phyloP scores from a whole-genome alignment of 1,140 invertebrate species.

The Gryllus bimaculatus region DNA sequence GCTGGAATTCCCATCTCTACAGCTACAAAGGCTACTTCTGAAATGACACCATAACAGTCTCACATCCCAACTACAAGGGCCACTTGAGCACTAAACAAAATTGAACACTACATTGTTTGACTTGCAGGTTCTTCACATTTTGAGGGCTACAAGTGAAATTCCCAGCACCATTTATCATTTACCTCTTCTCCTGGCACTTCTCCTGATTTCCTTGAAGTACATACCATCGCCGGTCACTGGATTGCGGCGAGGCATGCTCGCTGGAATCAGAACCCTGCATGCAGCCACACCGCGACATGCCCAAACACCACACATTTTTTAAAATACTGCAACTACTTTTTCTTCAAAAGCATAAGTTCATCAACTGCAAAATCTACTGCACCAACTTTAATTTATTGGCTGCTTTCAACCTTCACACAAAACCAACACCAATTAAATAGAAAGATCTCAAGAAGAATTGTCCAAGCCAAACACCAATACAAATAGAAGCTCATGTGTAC shows the following conservation, averaged over 20 bases:
- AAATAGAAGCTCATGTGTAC: too few relatives aligned
- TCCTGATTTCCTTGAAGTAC: conserved; percentile 9
- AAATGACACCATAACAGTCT: background rate
- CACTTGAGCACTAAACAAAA: background rate
- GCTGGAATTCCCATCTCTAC: background rate
- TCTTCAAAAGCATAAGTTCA: too few relatives aligned
- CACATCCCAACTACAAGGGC: background rate
- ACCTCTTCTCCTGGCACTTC: conserved; percentile 16
- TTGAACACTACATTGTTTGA: background rate
- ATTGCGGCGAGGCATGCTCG: conserved; percentile 11
- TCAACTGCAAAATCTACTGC: too few relatives aligned
- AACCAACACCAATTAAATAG: too few relatives aligned
- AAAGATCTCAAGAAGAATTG: too few relatives aligned
- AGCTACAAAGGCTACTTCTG: background rate
- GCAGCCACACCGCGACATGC: conserved; percentile 11
- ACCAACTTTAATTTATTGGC: too few relatives aligned
- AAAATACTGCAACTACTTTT: background rate
- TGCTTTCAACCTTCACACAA: too few relatives aligned
- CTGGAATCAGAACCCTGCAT: conserved; percentile 13
- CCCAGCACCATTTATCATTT: conserved; percentile 7
- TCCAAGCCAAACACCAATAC: too few relatives aligned
- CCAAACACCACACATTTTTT: background rate
- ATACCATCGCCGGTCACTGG: conserved; percentile 16
- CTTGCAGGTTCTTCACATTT: background rate
- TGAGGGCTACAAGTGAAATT: background rate